Conservation (phyloP, 2,113 vertebrate species). For the Melanostigma gelatinosum region DNA sequence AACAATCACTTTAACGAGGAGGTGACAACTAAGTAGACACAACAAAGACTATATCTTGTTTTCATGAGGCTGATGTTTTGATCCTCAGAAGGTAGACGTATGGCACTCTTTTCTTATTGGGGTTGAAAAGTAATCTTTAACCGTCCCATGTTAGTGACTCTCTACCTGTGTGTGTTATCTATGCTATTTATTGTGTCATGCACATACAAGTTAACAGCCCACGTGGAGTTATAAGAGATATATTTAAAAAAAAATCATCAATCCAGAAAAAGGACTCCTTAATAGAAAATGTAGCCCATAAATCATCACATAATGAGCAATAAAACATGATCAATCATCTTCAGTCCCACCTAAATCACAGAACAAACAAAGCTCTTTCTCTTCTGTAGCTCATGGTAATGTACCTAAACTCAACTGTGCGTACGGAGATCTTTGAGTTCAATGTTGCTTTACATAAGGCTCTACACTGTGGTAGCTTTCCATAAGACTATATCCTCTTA, state of each 20-base stretch:
- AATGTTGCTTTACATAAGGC: slow-evolving; percentile 1
- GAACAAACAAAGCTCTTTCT: slow-evolving; percentile 9
- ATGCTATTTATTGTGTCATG: background rate
- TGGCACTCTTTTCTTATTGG: slow-evolving; percentile 5
- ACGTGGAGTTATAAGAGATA: background rate
- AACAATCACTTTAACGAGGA: slow-evolving; percentile 8
- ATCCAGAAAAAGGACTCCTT: background rate
- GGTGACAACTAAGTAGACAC: slow-evolving; percentile 15
- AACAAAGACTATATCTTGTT: slow-evolving; percentile 28
- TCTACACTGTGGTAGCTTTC: background rate
- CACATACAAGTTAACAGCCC: background rate
- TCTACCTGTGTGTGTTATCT: background rate
- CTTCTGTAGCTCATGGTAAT: slow-evolving; percentile 4
- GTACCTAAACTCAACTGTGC: background rate
- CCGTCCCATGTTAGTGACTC: background rate
- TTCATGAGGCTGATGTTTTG: slow-evolving; percentile 52
- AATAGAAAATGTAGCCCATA: background rate
- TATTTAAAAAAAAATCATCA: background rate
- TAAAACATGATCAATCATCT: slow-evolving; percentile 4
- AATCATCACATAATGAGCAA: slow-evolving; percentile 11
- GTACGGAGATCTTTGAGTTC: background rate
- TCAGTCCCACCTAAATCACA: background rate
- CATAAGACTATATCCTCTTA: slow-evolving; percentile 8
- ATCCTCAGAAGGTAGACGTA: slow-evolving; percentile 15
- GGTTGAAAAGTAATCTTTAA: slow-evolving; percentile 1